Evolutionary conservation across 2,888 invertebrate genomes (phyloP).

Genomic region (Pachycephus smyrnensis): DNA sequence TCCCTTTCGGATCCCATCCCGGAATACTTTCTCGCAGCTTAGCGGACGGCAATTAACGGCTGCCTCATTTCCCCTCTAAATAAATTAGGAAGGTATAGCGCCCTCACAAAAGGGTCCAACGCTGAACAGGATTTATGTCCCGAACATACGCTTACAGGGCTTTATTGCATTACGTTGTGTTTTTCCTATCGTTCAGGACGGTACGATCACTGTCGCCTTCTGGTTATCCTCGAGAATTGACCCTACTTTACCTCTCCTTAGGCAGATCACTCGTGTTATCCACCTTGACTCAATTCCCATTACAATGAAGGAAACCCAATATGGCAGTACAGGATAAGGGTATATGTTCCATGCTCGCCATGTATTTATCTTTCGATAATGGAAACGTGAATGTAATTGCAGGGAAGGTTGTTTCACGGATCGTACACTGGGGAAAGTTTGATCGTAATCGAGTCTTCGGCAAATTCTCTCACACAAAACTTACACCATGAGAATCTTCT

Average conservation of each 20-base stretch:
- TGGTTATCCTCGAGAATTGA: conserved; percentile 40
- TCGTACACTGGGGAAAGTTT: background rate
- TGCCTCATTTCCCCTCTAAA: conserved; percentile 47
- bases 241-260: conserved; percentile 30
- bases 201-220: background rate
- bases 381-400: background rate
- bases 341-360: background rate
- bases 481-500: background rate
- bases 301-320: background rate
- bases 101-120: conserved; percentile 21
- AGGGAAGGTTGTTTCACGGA: background rate
- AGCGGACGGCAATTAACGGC: conserved; percentile 58
- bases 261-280: background rate
- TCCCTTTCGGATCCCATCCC: conserved; percentile 27
- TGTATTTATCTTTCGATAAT: background rate
- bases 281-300: background rate
- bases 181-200: conserved; percentile 41
- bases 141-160: conserved; percentile 31
- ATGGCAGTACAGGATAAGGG: background rate
- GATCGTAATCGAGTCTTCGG: conserved; percentile 12
- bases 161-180: conserved; percentile 60
- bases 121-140: conserved; percentile 26
- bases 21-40: conserved; percentile 56
- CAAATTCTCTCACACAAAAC: conserved; percentile 23
- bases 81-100: conserved; percentile 40